Conservation (phyloP, 2,888 invertebrate genomes). For the Nycteola revayana region DNA sequence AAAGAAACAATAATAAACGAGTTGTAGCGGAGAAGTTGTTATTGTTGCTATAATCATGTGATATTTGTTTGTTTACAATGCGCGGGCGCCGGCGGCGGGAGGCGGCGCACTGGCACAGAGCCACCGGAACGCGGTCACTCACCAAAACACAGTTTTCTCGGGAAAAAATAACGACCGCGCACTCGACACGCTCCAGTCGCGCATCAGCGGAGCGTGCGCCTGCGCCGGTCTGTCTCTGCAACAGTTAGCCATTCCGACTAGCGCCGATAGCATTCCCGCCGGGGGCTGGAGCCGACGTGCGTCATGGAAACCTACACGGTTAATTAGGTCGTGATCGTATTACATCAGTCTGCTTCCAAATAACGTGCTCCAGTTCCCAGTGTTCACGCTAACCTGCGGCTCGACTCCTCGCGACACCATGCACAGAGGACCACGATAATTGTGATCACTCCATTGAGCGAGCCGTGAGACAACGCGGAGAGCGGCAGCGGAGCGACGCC, state of each 20-base stretch:
- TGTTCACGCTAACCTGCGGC: too few relatives aligned
- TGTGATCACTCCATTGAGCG: too few relatives aligned
- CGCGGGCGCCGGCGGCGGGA: conserved; percentile 13
- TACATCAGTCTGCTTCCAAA: too few relatives aligned
- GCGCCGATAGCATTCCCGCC: not conserved
- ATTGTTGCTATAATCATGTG: not conserved
- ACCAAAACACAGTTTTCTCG: conserved; percentile 65
- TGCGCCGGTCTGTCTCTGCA: not conserved
- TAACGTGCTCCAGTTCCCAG: too few relatives aligned
- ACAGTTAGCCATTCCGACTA: too few relatives aligned
- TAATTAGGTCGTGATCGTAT: conserved; percentile 41
- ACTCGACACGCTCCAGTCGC: conserved; percentile 77
- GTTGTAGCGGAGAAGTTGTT: too few relatives aligned
- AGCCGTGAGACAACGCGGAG: too few relatives aligned
- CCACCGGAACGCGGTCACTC: conserved; percentile 63
- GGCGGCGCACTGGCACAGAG: conserved; percentile 48
- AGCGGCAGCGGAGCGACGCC: too few relatives aligned
- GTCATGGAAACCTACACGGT: not conserved
- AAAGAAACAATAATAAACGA: too few relatives aligned
- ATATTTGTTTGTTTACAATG: conserved; percentile 27
- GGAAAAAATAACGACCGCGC: conserved; percentile 73
- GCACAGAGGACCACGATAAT: too few relatives aligned
- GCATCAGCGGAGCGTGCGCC: conserved; percentile 4
- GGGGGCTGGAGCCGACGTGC: not conserved
- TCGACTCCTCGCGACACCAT: too few relatives aligned